phyloP scores from a whole-genome alignment of 2,113 vertebrate species.

The Neolamprologus toae region DNA sequence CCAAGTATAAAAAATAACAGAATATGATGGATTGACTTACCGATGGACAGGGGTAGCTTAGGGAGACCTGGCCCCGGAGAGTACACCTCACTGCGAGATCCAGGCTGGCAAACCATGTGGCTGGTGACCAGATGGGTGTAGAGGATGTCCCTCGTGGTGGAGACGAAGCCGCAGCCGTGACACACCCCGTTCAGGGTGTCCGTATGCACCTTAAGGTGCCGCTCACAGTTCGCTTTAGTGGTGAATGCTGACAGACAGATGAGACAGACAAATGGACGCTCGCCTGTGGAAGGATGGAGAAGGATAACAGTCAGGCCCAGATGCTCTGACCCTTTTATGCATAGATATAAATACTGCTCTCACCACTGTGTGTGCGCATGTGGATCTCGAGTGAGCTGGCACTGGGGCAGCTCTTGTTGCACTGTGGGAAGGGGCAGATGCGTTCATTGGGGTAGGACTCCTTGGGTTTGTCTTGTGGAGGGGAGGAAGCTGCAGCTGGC shows the following conservation, averaged over 20 bases:
- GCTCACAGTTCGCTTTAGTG: slow-evolving; percentile 98
- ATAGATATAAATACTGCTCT: slow-evolving; percentile 5
- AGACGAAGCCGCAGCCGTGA: slow-evolving; percentile 94
- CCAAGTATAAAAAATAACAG: neutral
- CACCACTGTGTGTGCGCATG: slow-evolving; percentile 96
- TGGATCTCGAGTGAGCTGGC: slow-evolving; percentile 98
- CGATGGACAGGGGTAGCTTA: slow-evolving; percentile 65
- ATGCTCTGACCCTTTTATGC: neutral
- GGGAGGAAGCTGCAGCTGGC: slow-evolving; percentile 54
- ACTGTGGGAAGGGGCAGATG: slow-evolving; percentile 91
- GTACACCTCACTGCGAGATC: slow-evolving; percentile 85
- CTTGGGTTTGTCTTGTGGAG: slow-evolving; percentile 85
- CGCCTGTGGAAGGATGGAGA: slow-evolving; percentile 70
- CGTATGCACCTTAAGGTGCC: slow-evolving; percentile 95
- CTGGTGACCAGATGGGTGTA: slow-evolving; percentile 95
- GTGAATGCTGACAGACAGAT: slow-evolving; percentile 97
- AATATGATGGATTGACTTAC: slow-evolving; percentile 37
- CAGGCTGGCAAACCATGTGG: slow-evolving; percentile 96
- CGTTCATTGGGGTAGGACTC: slow-evolving; percentile 90
- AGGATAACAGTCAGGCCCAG: neutral
- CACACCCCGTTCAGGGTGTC: slow-evolving; percentile 91
- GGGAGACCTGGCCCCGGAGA: slow-evolving; percentile 74
- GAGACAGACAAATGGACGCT: slow-evolving; percentile 93
- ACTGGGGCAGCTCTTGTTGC: slow-evolving; percentile 97
- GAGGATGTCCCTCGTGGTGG: slow-evolving; percentile 93